Evolutionary conservation across 2,797 vertebrate genomes (phyloP).

Genomic region (Heliangelus exortis): DNA sequence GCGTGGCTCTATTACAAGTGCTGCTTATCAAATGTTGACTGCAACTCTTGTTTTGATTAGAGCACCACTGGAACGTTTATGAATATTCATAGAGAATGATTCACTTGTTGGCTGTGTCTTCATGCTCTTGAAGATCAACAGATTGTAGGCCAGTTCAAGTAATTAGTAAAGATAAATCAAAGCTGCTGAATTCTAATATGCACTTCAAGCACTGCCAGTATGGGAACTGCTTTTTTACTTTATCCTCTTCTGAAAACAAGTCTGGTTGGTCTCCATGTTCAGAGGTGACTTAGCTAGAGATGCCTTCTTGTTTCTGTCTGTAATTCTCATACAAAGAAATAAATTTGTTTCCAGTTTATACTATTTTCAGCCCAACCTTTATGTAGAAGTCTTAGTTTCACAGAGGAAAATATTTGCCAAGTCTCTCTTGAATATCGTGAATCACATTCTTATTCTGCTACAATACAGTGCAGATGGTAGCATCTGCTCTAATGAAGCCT

Average conservation of each 20-base stretch:
- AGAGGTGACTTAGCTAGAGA: not conserved
- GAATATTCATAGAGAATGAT: slow-evolving; percentile 30
- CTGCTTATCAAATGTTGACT: not conserved
- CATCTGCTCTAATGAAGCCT: slow-evolving; percentile 24
- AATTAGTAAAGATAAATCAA: not conserved
- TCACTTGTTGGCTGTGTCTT: not conserved
- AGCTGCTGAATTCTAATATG: not conserved
- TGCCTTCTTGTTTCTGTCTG: not conserved
- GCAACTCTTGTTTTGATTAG: not conserved
- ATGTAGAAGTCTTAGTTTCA: not conserved
- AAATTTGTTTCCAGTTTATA: not conserved
- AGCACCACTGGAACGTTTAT: not conserved
- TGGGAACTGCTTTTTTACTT: not conserved
- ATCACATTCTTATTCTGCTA: not conserved
- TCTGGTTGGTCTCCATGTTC: not conserved
- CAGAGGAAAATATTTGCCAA: not conserved
- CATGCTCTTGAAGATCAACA: not conserved
- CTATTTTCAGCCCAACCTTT: not conserved
- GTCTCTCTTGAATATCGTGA: not conserved
- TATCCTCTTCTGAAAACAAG: not conserved
- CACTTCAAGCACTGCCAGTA: not conserved
- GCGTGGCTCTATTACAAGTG: not conserved
- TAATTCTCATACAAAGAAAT: not conserved
- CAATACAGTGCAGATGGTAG: not conserved
- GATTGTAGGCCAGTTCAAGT: not conserved